phyloP scores from a whole-genome alignment of 23 tunicate species.

The Ciona savignyi region DNA sequence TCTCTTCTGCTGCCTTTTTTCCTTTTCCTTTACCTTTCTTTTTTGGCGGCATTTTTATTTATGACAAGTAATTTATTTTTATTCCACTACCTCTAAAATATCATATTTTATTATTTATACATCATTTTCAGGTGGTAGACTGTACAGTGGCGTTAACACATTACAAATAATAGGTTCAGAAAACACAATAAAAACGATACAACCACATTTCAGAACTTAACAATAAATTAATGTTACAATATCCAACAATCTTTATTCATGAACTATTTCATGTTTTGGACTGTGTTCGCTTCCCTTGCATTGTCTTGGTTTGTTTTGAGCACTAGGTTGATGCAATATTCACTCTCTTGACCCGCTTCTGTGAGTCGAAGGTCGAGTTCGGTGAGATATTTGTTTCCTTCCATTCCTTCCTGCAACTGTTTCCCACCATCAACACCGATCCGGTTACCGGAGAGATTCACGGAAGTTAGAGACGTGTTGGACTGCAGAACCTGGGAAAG shows the following conservation, averaged over 20 bases:
- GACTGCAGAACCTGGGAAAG: constrained; percentile 67
- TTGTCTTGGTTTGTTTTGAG: constrained; percentile 65
- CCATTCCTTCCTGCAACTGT: constrained; percentile 93
- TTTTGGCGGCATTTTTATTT: constrained; percentile 57
- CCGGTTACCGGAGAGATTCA: constrained; percentile 52
- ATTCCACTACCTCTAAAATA: too few relatives aligned
- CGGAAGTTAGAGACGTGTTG: constrained; percentile 30
- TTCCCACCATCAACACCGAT: constrained; percentile 96
- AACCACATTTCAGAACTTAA: too few relatives aligned
- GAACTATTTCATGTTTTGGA: not conserved
- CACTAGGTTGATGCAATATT: constrained; percentile 84
- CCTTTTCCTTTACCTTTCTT: constrained; percentile 42
- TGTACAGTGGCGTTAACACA: too few relatives aligned
- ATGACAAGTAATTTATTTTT: too few relatives aligned
- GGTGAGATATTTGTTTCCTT: constrained; percentile 38
- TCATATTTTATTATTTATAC: too few relatives aligned
- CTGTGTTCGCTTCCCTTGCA: constrained; percentile 30
- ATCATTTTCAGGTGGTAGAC: too few relatives aligned
- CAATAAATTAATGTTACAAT: too few relatives aligned
- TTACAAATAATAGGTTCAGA: too few relatives aligned
- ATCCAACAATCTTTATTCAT: not conserved
- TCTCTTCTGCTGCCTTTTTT: constrained; percentile 23
- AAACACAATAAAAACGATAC: not conserved
- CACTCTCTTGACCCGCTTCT: constrained; percentile 95
- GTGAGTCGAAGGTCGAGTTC: constrained; percentile 84